Evolutionary conservation across 2,113 vertebrate species (phyloP).

Genomic region (Cyphomyrus plagiostoma): DNA sequence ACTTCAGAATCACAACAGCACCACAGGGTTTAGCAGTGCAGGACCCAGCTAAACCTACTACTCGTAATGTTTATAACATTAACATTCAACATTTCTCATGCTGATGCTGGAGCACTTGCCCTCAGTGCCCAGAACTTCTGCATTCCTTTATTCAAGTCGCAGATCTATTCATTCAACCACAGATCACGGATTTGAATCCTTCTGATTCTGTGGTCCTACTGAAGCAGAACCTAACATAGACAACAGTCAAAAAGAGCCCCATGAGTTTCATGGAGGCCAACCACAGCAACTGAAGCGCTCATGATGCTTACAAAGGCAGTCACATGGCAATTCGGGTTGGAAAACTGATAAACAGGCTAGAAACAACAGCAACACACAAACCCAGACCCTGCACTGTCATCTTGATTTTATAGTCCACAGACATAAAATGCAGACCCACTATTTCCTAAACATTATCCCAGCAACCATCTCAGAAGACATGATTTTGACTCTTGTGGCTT

Average conservation of each 20-base stretch:
- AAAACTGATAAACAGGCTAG: not conserved
- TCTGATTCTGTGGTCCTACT: not conserved
- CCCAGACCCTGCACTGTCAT: not conserved
- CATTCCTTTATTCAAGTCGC: not conserved
- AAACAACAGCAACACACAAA: not conserved
- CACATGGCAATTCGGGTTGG: not conserved
- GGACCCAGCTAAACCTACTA: not conserved
- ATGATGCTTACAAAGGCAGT: not conserved
- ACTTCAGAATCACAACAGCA: not conserved
- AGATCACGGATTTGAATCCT: not conserved
- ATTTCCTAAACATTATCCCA: slow-evolving; percentile 21
- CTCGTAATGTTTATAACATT: not conserved
- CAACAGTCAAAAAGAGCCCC: not conserved
- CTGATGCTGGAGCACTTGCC: not conserved
- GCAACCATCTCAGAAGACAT: slow-evolving; percentile 18
- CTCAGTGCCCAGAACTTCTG: not conserved
- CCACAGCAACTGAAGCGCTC: not conserved
- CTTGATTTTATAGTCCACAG: not conserved
- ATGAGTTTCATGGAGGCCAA: not conserved
- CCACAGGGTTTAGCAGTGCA: not conserved
- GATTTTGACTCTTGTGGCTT: not conserved
- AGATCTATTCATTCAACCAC: not conserved
- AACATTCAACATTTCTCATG: not conserved
- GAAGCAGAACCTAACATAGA: not conserved
- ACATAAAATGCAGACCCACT: not conserved